Evolutionary conservation across 2,888 invertebrate genomes (phyloP).

Genomic region (Sinelater perroti): DNA sequence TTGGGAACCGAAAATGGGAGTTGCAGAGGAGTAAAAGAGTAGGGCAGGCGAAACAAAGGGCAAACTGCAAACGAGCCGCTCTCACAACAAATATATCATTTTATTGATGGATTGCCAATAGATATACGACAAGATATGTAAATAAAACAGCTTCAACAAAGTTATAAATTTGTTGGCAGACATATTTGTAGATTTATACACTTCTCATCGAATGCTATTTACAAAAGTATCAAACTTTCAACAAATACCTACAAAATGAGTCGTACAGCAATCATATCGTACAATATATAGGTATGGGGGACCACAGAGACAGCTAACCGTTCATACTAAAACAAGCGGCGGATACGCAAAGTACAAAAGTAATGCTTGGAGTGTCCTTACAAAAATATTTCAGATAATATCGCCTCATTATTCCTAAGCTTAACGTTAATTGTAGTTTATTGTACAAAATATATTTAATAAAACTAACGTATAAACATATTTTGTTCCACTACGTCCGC

Average conservation of each 20-base stretch:
- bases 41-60: too few relatives aligned
- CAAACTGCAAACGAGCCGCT: too few relatives aligned
- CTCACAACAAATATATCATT: conserved; percentile 27
- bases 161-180: conserved; percentile 19
- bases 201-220: conserved; percentile 18
- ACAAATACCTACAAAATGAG: too few relatives aligned
- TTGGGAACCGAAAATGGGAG: too few relatives aligned
- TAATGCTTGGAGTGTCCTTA: too few relatives aligned
- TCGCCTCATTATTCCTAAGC: conserved; percentile 12
- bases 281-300: too few relatives aligned
- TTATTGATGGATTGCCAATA: conserved; percentile 19
- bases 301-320: too few relatives aligned
- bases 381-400: conserved; percentile 17
- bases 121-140: conserved; percentile 17
- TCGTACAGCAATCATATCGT: too few relatives aligned
- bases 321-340: too few relatives aligned
- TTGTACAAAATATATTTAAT: conserved; percentile 19
- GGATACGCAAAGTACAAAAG: too few relatives aligned
- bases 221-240: conserved; percentile 21
- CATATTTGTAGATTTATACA: conserved; percentile 15
- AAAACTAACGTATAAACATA: conserved; percentile 14
- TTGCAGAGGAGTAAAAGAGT: too few relatives aligned
- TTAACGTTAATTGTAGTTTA: conserved; percentile 12
- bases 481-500: too few relatives aligned
- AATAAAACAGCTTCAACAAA: conserved; percentile 24